These are phyloP conservation scores for Gymnocypris eckloni DNA, from an alignment of 2,797 vertebrate species.

Conservation along the genomic window DNA sequence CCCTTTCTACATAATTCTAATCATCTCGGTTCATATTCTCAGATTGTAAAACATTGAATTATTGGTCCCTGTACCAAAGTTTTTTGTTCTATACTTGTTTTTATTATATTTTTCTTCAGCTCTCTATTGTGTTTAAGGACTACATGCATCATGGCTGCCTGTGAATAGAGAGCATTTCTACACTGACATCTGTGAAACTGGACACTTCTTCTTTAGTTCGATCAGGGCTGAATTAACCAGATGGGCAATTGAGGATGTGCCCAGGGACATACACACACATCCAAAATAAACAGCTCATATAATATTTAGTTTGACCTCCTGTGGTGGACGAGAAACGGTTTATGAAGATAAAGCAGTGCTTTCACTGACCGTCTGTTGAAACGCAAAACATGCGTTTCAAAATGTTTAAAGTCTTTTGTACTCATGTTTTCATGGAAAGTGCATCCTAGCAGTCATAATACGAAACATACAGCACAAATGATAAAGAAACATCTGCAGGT, in stretches of 20 bases:
- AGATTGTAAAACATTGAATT: too few relatives aligned
- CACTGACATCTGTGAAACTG: neutral
- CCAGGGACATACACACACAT: neutral
- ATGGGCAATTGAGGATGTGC: too few relatives aligned
- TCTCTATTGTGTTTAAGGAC: neutral
- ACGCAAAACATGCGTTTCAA: neutral
- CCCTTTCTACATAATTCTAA: neutral
- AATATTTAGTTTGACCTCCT: neutral
- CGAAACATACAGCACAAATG: constrained; percentile 2
- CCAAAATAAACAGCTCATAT: neutral
- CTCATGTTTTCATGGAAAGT: constrained; percentile 6
- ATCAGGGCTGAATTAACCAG: neutral
- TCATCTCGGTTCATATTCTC: neutral
- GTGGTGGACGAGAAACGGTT: neutral
- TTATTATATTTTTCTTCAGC: neutral
- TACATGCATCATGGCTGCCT: neutral
- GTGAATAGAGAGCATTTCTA: too few relatives aligned
- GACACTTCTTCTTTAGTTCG: neutral
- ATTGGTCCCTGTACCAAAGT: too few relatives aligned
- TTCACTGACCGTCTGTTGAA: neutral
- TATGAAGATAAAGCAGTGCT: neutral
- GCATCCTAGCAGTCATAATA: neutral
- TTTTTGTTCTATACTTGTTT: neutral
- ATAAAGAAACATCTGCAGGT: constrained; percentile 9
- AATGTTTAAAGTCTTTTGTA: neutral